Evolutionary conservation across 2,113 vertebrate genomes (phyloP).

Genomic region (Phrynosoma platyrhinos): DNA sequence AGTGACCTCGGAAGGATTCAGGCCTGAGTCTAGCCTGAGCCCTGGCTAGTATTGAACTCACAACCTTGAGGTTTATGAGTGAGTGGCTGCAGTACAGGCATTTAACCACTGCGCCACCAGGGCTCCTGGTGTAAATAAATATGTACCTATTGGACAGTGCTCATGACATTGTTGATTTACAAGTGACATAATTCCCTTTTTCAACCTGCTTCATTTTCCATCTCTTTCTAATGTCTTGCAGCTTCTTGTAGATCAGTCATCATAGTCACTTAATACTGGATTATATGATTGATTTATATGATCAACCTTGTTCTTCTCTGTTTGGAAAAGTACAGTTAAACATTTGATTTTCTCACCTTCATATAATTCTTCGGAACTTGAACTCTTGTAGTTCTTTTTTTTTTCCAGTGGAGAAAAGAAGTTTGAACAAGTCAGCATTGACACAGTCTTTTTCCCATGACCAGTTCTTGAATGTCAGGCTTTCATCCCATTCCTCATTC

Average conservation of each 20-base stretch:
- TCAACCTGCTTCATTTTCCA: too few species aligned
- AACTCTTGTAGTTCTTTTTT: not conserved
- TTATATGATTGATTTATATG: not conserved
- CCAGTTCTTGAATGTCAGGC: not conserved
- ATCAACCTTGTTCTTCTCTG: not conserved
- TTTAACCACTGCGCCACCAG: too few species aligned
- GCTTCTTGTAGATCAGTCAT: not conserved
- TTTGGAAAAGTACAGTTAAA: not conserved
- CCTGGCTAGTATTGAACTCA: too few species aligned
- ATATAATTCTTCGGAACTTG: constrained; percentile 6
- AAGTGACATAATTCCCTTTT: not conserved
- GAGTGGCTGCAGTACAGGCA: too few species aligned
- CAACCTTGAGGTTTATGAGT: too few species aligned
- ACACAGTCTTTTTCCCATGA: not conserved
- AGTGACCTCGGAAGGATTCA: too few species aligned
- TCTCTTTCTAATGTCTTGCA: not conserved
- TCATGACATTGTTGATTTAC: not conserved
- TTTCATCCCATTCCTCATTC: not conserved
- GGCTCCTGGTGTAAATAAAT: not conserved
- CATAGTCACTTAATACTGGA: not conserved
- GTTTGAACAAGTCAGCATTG: not conserved
- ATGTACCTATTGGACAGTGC: not conserved
- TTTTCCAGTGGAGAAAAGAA: not conserved
- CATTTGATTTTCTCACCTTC: not conserved
- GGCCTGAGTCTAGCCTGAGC: too few species aligned